phyloP scores from a whole-genome alignment of 2,113 vertebrate genomes.

The Poeciliopsis retropinna region DNA sequence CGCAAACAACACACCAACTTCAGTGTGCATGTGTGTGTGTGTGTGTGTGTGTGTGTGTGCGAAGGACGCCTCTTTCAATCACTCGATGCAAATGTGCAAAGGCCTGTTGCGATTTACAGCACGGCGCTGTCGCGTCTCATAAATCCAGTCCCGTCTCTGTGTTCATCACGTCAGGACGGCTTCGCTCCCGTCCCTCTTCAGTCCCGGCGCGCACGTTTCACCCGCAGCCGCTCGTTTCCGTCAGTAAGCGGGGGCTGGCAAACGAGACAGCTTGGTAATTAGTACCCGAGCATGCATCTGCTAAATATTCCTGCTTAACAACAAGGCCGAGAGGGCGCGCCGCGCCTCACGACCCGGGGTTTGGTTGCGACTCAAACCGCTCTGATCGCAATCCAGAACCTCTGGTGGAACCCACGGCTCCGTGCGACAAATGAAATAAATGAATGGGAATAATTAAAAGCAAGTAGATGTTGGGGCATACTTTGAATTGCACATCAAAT shows the following conservation, averaged over 20 bases:
- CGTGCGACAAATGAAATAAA: slow-evolving; percentile 46
- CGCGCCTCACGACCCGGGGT: slow-evolving; percentile 48
- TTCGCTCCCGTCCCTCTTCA: slow-evolving; percentile 70
- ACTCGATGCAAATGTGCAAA: slow-evolving; percentile 67
- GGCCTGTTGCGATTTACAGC: slow-evolving; percentile 68
- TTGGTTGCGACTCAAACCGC: slow-evolving; percentile 41
- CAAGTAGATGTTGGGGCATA: slow-evolving; percentile 58
- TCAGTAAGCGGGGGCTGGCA: slow-evolving; percentile 26
- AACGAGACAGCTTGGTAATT: slow-evolving; percentile 74
- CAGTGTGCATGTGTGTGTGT: neutral
- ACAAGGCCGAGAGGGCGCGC: slow-evolving; percentile 58
- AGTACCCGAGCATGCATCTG: slow-evolving; percentile 58
- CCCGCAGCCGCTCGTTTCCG: slow-evolving; percentile 64
- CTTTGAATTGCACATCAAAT: slow-evolving; percentile 76
- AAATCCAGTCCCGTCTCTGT: slow-evolving; percentile 63
- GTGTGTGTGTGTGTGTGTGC: slow-evolving; percentile 7
- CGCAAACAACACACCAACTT: slow-evolving; percentile 5
- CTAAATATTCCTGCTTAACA: slow-evolving; percentile 73
- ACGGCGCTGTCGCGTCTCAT: slow-evolving; percentile 58
- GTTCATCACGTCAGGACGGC: slow-evolving; percentile 74
- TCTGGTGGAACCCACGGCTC: slow-evolving; percentile 35
- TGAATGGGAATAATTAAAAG: slow-evolving; percentile 57
- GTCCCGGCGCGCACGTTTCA: slow-evolving; percentile 35
- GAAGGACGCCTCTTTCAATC: slow-evolving; percentile 67
- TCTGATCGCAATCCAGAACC: slow-evolving; percentile 61